Evolutionary conservation across 1,140 invertebrate species (phyloP).

Genomic region (Drosophila kohkoa): DNA sequence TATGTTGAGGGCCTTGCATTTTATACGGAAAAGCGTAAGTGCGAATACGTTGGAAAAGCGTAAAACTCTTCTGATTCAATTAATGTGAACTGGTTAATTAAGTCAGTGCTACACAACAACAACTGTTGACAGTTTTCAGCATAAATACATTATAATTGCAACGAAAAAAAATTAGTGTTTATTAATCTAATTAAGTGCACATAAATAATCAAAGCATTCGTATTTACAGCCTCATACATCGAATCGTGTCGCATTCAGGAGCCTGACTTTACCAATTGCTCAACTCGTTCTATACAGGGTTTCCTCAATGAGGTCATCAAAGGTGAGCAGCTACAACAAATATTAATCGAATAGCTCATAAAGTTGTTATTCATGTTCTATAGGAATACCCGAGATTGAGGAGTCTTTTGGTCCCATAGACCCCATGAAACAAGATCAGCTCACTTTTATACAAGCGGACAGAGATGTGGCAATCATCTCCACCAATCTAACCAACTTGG

Average conservation of each 20-base stretch:
- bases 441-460: slow-evolving; percentile 57
- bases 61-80: slow-evolving; percentile 33
- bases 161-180: slow-evolving; percentile 8
- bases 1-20: slow-evolving; percentile 75
- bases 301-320: slow-evolving; percentile 87
- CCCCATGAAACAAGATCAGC: slow-evolving; percentile 64
- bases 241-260: slow-evolving; percentile 87
- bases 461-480: slow-evolving; percentile 88
- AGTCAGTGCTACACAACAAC: slow-evolving; percentile 1
- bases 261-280: slow-evolving; percentile 87
- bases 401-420: slow-evolving; percentile 79
- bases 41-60: slow-evolving; percentile 13
- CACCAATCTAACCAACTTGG: slow-evolving; percentile 87
- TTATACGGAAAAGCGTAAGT: slow-evolving; percentile 74
- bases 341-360: not conserved
- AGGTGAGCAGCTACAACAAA: slow-evolving; percentile 44
- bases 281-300: slow-evolving; percentile 86
- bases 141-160: slow-evolving; percentile 18
- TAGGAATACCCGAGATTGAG: slow-evolving; percentile 68
- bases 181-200: slow-evolving; percentile 25
- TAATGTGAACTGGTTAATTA: slow-evolving; percentile 33
- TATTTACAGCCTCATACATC: slow-evolving; percentile 87
- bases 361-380: not conserved
- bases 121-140: slow-evolving; percentile 7
- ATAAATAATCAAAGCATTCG: slow-evolving; percentile 4